Base-by-base conservation (phyloP, 2,797 vertebrate genomes). In the Odontamblyopus rebecca region DNA sequence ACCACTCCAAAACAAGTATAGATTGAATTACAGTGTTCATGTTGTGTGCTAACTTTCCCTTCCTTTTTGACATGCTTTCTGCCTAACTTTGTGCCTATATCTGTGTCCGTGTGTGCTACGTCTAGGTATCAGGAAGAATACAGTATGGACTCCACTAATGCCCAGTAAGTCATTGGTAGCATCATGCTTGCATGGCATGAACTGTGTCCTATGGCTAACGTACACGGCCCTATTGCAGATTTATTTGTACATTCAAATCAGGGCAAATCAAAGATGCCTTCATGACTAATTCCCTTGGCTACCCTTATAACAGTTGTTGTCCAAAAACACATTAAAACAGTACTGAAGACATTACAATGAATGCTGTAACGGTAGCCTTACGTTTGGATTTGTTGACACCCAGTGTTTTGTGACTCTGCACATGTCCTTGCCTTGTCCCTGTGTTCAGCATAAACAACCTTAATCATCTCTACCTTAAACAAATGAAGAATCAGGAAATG, bases 81-180 rank as follows among this genome's bases (percentile, higher is more conserved):
- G 67, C 76, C 61, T 90, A 90, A 92, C 82, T 71, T 89, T 65
- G 44, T 91, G 64, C 82, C 71, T 91, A 61, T 91, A 61, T 92
- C 84, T 91, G 84, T 91, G 80, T 90, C 79, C 88, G 70, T 88
- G 85, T 92, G 85, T 92, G 85, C 85, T 85, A 82, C 83, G 27
- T 91, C 72, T 89, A 94, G 94, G 93, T 94, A 93, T 89, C 91
- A 91, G 86, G 94, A 94, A 89, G 94, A 94, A 83, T 94, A 94
- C 94, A 94, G 94, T 92, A 94, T 95, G 94, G 94, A 95, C 86
- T 95, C 94, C 69, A 95, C 93, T 84, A 94, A 95, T 83, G 92
- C 94, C 89, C 94, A 95, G 94, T 95, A 95, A 95, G 94, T 94
- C 77, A 59, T 66, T 86, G 85, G 82, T 77, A 86, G 90, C 88